Evolutionary conservation across 2,888 invertebrate species (phyloP).

Genomic region (Pollenia angustigena): DNA sequence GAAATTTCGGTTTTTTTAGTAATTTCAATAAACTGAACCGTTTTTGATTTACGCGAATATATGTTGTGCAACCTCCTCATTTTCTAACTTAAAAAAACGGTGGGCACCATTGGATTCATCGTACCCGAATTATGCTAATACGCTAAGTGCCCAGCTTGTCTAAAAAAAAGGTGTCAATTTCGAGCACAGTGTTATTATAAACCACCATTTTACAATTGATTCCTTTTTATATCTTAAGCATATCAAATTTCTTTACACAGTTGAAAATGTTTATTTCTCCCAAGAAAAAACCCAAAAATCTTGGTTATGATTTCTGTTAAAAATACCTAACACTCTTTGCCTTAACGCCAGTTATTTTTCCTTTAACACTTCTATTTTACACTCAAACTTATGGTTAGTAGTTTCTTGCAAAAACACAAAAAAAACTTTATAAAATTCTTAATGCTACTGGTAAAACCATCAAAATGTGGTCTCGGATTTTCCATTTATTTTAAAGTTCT

Average conservation of each 20-base stretch:
- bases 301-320: slow-evolving; percentile 1
- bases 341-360: neutral
- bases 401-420: neutral
- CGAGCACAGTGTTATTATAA: too few relatives aligned
- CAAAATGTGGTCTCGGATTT: slow-evolving; percentile 24
- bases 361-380: neutral
- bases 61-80: too few relatives aligned
- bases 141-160: too few relatives aligned
- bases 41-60: too few relatives aligned
- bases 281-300: neutral
- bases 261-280: neutral
- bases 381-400: slow-evolving; percentile 25
- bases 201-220: too few relatives aligned
- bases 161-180: too few relatives aligned
- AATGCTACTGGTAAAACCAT: slow-evolving; percentile 11
- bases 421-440: slow-evolving; percentile 9
- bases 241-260: too few relatives aligned
- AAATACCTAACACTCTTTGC: neutral
- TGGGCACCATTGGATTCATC: too few relatives aligned
- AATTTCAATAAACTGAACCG: too few relatives aligned
- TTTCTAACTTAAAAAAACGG: too few relatives aligned
- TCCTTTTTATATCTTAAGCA: neutral
- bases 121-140: too few relatives aligned
- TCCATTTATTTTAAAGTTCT: neutral
- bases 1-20: too few relatives aligned